phyloP scores from a whole-genome alignment of 2,113 vertebrate genomes.

The Aramus guarauna region DNA sequence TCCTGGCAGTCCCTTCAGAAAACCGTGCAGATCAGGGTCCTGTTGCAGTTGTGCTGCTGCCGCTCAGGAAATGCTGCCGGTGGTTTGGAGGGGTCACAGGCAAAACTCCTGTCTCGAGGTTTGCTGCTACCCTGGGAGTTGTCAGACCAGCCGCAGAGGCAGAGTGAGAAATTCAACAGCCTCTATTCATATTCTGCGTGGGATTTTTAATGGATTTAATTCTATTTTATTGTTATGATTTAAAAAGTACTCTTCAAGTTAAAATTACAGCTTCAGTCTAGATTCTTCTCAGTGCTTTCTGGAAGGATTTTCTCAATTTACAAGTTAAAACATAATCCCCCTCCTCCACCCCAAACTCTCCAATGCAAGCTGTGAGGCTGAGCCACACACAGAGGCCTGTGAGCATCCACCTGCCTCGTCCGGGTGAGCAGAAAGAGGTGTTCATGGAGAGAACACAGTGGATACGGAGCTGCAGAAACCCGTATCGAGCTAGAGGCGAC shows the following conservation, averaged over 20 bases:
- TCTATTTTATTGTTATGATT: constrained; percentile 64
- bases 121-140: background rate
- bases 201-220: constrained; percentile 65
- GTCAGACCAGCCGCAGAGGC: constrained; percentile 3
- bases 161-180: background rate
- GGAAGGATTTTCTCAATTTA: constrained; percentile 36
- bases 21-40: accelerated
- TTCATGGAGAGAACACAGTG: background rate
- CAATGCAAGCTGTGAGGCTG: background rate
- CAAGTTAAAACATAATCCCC: constrained; percentile 4
- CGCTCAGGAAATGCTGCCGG: background rate
- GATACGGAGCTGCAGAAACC: background rate
- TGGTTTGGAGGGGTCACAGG: background rate
- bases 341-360: background rate
- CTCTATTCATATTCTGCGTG: constrained; percentile 20
- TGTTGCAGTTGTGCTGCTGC: background rate
- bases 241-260: constrained; percentile 43
- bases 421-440: background rate
- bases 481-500: background rate
- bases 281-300: constrained; percentile 37
- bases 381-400: background rate
- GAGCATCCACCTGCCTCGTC: background rate
- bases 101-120: background rate
- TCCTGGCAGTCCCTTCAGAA: background rate
- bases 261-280: constrained; percentile 51